Evolutionary conservation across 1,140 invertebrate genomes (phyloP).

Genomic region (Hylyphantes graminicola): DNA sequence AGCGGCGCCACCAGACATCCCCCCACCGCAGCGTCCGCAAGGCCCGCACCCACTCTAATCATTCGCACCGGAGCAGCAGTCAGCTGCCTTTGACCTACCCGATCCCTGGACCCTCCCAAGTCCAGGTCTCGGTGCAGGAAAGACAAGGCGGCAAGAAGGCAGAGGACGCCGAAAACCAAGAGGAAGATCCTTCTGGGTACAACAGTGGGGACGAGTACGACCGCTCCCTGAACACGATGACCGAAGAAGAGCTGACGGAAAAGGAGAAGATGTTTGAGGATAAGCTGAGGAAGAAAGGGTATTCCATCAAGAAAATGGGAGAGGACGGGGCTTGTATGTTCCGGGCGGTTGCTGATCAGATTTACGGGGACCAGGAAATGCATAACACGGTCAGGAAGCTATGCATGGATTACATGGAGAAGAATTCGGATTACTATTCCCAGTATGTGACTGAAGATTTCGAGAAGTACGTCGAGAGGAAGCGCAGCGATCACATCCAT

Average conservation of each 20-base stretch:
- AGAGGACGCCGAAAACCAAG: slow-evolving; percentile 60
- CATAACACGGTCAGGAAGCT: slow-evolving; percentile 84
- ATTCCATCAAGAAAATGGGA: slow-evolving; percentile 87
- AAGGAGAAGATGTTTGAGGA: slow-evolving; percentile 79
- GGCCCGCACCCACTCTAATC: slow-evolving; percentile 45
- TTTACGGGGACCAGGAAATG: slow-evolving; percentile 95
- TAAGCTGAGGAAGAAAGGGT: slow-evolving; percentile 79
- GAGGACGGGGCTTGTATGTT: slow-evolving; percentile 96
- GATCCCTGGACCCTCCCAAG: slow-evolving; percentile 27
- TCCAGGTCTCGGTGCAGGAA: slow-evolving; percentile 55
- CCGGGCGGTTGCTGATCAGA: slow-evolving; percentile 90
- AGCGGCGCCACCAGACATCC: slow-evolving; percentile 73
- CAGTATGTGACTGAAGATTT: slow-evolving; percentile 95
- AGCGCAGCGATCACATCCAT: slow-evolving; percentile 82
- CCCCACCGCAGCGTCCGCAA: slow-evolving; percentile 67
- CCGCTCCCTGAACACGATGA: slow-evolving; percentile 70
- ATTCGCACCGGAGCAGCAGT: slow-evolving; percentile 9
- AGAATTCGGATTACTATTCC: slow-evolving; percentile 91
- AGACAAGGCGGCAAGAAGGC: slow-evolving; percentile 49
- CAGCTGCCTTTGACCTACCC: slow-evolving; percentile 12
- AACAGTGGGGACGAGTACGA: slow-evolving; percentile 84
- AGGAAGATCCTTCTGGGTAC: slow-evolving; percentile 72
- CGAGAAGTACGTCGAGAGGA: slow-evolving; percentile 84
- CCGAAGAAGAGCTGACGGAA: slow-evolving; percentile 74
- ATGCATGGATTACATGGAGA: slow-evolving; percentile 92